Evolutionary conservation across 2,797 vertebrate species (phyloP).

Genomic region (Schizothorax lantsangensis): DNA sequence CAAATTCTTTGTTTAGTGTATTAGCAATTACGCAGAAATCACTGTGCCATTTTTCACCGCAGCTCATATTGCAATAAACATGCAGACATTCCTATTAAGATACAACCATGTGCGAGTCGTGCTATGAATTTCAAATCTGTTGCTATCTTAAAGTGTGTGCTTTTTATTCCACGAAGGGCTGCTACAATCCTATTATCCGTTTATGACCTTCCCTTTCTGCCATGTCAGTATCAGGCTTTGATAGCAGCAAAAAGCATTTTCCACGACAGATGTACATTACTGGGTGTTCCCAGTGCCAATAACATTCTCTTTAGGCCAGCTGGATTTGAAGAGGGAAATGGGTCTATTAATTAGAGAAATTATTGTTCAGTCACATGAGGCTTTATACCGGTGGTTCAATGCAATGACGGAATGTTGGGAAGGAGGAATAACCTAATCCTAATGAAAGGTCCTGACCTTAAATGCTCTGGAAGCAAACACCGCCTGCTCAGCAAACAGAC

Average conservation of each 20-base stretch:
- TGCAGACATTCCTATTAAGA: slow-evolving; percentile 42
- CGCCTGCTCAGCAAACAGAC: neutral
- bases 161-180: slow-evolving; percentile 36
- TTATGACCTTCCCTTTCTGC: slow-evolving; percentile 53
- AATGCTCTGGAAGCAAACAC: slow-evolving; percentile 22
- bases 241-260: slow-evolving; percentile 39
- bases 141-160: slow-evolving; percentile 36
- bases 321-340: slow-evolving; percentile 46
- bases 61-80: slow-evolving; percentile 33
- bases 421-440: slow-evolving; percentile 13
- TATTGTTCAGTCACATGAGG: slow-evolving; percentile 19
- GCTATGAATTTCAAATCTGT: slow-evolving; percentile 31
- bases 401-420: slow-evolving; percentile 16
- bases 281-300: slow-evolving; percentile 15
- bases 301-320: slow-evolving; percentile 36
- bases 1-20: slow-evolving; percentile 16
- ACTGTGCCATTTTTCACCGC: slow-evolving; percentile 12
- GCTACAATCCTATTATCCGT: slow-evolving; percentile 49
- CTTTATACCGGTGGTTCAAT: neutral
- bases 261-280: slow-evolving; percentile 44
- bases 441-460: slow-evolving; percentile 25
- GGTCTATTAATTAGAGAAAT: slow-evolving; percentile 49
- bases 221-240: slow-evolving; percentile 40
- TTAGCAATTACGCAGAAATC: slow-evolving; percentile 21
- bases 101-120: slow-evolving; percentile 15